Evolutionary conservation across 2,797 vertebrate genomes (phyloP).

Genomic region (Dendrocincla fuliginosa): DNA sequence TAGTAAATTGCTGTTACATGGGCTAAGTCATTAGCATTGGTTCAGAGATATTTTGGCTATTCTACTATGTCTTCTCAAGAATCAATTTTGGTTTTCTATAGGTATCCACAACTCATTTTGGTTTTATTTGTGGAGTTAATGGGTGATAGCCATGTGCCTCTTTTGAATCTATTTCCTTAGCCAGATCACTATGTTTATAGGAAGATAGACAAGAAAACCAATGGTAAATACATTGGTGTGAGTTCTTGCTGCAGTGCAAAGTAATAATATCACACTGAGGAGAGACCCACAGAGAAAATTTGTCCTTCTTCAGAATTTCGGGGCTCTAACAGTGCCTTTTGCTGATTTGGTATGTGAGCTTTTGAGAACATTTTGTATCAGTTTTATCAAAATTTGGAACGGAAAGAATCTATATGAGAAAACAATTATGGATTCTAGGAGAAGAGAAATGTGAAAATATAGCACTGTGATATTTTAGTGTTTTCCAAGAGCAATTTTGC

Average conservation of each 20-base stretch:
- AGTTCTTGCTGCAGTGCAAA: neutral
- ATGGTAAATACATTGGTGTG: neutral
- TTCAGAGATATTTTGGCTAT: neutral
- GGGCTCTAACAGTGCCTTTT: neutral
- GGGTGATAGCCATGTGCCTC: neutral
- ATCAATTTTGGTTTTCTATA: neutral
- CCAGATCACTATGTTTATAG: neutral
- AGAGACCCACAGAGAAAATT: neutral
- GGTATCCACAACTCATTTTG: neutral
- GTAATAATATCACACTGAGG: neutral
- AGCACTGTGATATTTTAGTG: neutral
- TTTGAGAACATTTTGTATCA: neutral
- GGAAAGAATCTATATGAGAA: neutral
- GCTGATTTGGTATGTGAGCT: neutral
- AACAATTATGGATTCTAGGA: neutral
- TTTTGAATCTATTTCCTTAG: neutral
- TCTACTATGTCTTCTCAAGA: neutral
- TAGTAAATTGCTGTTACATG: neutral
- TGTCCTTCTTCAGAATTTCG: neutral
- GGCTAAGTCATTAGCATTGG: neutral
- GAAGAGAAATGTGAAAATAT: neutral
- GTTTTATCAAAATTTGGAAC: neutral
- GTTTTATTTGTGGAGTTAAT: neutral
- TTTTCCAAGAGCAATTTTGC: neutral
- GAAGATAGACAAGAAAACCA: neutral